Conservation (phyloP, 2,113 vertebrate species). For the Paramisgurnus dabryanus region DNA sequence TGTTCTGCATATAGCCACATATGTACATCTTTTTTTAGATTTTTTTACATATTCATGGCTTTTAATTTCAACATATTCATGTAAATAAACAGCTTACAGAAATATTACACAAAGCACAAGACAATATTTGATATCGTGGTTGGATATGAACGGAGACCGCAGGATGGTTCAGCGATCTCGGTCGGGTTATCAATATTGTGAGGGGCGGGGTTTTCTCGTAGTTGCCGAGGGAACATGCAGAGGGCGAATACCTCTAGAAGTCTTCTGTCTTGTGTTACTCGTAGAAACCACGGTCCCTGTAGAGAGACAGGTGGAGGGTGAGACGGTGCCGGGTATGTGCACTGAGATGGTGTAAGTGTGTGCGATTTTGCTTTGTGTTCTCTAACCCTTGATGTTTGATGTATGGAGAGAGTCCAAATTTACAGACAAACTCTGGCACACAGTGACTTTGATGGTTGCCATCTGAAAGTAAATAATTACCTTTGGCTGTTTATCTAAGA, state of each 20-base stretch:
- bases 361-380: not conserved
- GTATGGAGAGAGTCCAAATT: slow-evolving; percentile 15
- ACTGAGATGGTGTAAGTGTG: not conserved
- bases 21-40: slow-evolving; percentile 16
- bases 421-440: slow-evolving; percentile 33
- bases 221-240: slow-evolving; percentile 60
- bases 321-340: not conserved
- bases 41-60: slow-evolving; percentile 24
- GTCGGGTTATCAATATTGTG: not conserved
- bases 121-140: slow-evolving; percentile 58
- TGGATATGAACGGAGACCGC: slow-evolving; percentile 5
- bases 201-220: slow-evolving; percentile 12
- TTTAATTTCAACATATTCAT: slow-evolving; percentile 34
- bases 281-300: slow-evolving; percentile 63
- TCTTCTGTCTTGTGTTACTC: slow-evolving; percentile 56
- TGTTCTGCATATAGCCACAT: slow-evolving; percentile 33
- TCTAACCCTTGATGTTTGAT: slow-evolving; percentile 11
- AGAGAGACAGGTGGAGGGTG: slow-evolving; percentile 4
- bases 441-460: slow-evolving; percentile 18
- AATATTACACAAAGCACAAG: slow-evolving; percentile 68
- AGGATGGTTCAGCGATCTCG: not conserved
- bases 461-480: slow-evolving; percentile 34
- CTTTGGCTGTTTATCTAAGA: not conserved
- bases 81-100: slow-evolving; percentile 33
- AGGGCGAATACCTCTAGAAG: slow-evolving; percentile 38